Base-by-base conservation (phyloP, 2,888 invertebrate species). In the Noctua fimbriata region DNA sequence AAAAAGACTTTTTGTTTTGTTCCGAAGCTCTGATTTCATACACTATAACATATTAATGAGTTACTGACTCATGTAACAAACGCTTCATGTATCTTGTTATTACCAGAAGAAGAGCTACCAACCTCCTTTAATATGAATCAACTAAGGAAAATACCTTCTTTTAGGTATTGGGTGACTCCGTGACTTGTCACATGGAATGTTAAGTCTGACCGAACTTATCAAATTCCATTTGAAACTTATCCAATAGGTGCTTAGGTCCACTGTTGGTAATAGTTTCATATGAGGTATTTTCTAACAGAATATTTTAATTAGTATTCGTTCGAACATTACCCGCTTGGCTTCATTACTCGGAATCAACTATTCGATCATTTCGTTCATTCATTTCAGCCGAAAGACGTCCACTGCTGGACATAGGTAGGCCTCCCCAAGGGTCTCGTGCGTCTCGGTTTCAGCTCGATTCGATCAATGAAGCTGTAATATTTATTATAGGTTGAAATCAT, bases 291-390 rank as follows among this genome's bases (percentile, higher is more conserved):
- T 24, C 32, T 36, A 52, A 79, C n/a, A 36, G 32, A n/a, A 63
- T 69, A 80, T 70, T 70, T 81, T 16, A 79, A 71, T 79, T 71
- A 52, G 52, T 63, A 36, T 65, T 81, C 4, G 47, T 72, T 55
- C 44, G 44, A n/a, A 12, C 36, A 79, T 81, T 55, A n/a, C 36
- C 1, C 36, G 52, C 28, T 79, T 66, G 47, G 55, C 18, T 72
- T 55, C 65, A 16, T 32, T 36, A 36, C 16, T 5, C 12, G 55
- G 4, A 49, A 72, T 44, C 44, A 28, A n/a, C 10, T 36, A 14
- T 44, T 44, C 44, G 44, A 44, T 44, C 44, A 12, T 6, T 4
- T 4, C 3, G 5, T 36, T 36, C 36, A 36, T 36, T 36, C 36
- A 36, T 36, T 36, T 36, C 36, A 6, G 36, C 36, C 36, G 36